These are phyloP conservation scores for Cryptus armator DNA, from an alignment of 2,888 invertebrate species.

Conservation along the genomic window DNA sequence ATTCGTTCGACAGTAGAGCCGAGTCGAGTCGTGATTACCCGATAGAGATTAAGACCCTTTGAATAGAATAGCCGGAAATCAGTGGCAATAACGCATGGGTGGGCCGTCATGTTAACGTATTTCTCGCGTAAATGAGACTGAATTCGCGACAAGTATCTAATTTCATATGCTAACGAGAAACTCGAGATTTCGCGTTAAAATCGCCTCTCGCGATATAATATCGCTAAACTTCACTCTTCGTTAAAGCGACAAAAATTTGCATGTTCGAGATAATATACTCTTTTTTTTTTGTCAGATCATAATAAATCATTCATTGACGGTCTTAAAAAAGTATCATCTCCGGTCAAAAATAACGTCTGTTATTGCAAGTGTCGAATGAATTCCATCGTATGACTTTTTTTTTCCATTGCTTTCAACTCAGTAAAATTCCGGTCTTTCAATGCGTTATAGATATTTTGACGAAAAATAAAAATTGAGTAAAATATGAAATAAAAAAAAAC, in stretches of 20 bases:
- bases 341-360: too few species aligned
- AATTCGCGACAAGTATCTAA: background rate
- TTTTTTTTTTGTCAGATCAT: too few species aligned
- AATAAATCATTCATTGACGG: too few species aligned
- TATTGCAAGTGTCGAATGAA: too few species aligned
- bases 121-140: background rate
- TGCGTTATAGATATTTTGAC: too few species aligned
- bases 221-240: background rate
- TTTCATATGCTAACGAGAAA: constrained; percentile 1
- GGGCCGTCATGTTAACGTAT: background rate
- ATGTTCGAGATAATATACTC: background rate
- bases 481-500: too few species aligned
- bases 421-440: too few species aligned
- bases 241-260: background rate
- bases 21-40: background rate
- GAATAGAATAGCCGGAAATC: background rate
- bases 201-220: background rate
- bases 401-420: too few species aligned
- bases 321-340: too few species aligned
- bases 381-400: too few species aligned
- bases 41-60: constrained; percentile 5
- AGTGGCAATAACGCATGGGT: background rate
- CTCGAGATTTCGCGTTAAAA: background rate
- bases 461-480: too few species aligned
- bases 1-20: background rate